phyloP scores from a whole-genome alignment of 1,140 invertebrate genomes.

The Araneus ventricosus region DNA sequence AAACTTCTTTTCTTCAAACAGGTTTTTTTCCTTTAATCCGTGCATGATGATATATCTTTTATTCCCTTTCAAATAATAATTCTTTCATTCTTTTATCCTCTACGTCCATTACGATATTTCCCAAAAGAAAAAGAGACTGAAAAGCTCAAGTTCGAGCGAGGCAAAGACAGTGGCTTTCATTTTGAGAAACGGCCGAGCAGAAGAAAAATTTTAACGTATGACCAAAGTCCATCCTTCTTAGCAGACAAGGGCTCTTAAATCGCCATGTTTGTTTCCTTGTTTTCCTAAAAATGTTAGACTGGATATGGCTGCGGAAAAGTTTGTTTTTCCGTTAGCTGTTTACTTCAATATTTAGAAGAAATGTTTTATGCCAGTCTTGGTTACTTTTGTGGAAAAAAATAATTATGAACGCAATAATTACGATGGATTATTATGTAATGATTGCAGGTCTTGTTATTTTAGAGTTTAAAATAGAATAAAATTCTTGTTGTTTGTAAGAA shows the following conservation, averaged over 20 bases:
- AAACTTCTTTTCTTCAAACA: not conserved
- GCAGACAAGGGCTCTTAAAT: not conserved
- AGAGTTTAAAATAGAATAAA: too few species aligned
- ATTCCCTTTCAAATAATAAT: not conserved
- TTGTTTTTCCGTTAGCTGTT: too few species aligned
- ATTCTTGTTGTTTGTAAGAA: too few species aligned
- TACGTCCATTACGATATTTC: conserved; percentile 21
- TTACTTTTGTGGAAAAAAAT: too few species aligned
- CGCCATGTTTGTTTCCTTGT: not conserved
- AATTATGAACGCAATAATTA: too few species aligned
- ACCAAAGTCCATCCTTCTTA: not conserved
- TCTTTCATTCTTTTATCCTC: conserved; percentile 2
- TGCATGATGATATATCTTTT: not conserved
- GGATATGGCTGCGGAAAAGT: too few species aligned
- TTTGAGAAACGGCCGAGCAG: conserved; percentile 38
- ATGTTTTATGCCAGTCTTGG: not conserved
- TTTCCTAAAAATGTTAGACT: too few species aligned
- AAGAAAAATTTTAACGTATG: conserved; percentile 55
- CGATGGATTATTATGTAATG: too few species aligned
- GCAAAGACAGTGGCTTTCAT: conserved; percentile 31
- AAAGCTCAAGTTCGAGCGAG: not conserved
- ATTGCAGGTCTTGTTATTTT: too few species aligned
- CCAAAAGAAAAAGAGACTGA: not conserved
- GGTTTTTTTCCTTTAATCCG: not conserved
- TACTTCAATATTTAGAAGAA: not conserved